These are phyloP conservation scores for Arrhopalites spinosus DNA, from an alignment of 2,888 invertebrate genomes.

Conservation along the genomic window DNA sequence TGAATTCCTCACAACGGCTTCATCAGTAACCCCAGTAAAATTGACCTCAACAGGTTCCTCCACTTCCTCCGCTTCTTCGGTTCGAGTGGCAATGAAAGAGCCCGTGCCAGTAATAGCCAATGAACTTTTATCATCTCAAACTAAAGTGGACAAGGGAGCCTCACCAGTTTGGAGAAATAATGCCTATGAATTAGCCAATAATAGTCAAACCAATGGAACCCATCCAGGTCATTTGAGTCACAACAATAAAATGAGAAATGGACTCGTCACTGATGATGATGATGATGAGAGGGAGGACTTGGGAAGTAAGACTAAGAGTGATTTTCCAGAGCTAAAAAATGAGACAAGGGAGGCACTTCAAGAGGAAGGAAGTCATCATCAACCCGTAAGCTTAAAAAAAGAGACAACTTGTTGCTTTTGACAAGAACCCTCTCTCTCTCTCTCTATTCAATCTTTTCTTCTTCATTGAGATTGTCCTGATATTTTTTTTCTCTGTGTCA, in stretches of 20 bases:
- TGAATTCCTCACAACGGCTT: constrained; percentile 51
- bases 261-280: background rate
- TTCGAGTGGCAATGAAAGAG: constrained; percentile 21
- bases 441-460: too few species aligned
- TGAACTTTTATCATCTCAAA: background rate
- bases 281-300: background rate
- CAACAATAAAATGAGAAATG: background rate
- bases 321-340: constrained; percentile 60
- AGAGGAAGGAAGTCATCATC: constrained; percentile 76
- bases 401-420: too few species aligned
- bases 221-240: background rate
- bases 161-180: constrained; percentile 37
- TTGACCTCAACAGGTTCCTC: constrained; percentile 17
- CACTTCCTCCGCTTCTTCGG: constrained; percentile 15
- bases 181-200: constrained; percentile 18
- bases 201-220: background rate
- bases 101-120: background rate
- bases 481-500: background rate
- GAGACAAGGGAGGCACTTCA: constrained; percentile 74
- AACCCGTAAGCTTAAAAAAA: constrained; percentile 76
- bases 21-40: constrained; percentile 51
- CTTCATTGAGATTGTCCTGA: background rate
- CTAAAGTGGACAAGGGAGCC: background rate
- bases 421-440: background rate
- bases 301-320: constrained; percentile 10